phyloP scores from a whole-genome alignment of 2,888 invertebrate species.

The Drosophila lacicola region DNA sequence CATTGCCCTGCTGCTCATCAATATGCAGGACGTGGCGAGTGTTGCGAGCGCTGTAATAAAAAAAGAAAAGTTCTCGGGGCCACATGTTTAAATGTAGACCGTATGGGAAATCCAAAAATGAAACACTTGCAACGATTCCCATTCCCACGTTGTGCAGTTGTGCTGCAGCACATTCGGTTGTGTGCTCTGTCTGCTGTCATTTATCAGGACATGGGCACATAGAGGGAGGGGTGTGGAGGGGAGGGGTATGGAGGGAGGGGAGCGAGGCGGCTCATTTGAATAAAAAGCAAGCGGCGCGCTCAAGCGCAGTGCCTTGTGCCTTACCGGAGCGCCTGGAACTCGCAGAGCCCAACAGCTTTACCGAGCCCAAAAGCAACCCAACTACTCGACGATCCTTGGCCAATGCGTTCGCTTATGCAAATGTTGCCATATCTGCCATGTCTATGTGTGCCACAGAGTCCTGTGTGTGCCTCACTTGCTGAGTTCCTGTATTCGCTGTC shows the following conservation, averaged over 20 bases:
- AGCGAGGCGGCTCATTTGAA: constrained; percentile 18
- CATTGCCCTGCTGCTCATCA: constrained; percentile 22
- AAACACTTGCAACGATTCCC: constrained; percentile 66
- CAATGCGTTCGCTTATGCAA: constrained; percentile 62
- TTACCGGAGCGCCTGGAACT: constrained; percentile 17
- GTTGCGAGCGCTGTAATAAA: neutral
- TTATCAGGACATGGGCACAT: constrained; percentile 59
- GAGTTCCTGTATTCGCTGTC: too few species aligned
- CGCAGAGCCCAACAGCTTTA: constrained; percentile 16
- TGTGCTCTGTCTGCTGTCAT: constrained; percentile 49
- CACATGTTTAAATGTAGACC: constrained; percentile 1
- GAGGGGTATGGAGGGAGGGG: neutral
- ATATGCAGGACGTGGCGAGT: constrained; percentile 27
- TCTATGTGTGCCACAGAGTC: constrained; percentile 16
- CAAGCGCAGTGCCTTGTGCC: constrained; percentile 62
- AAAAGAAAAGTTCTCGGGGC: constrained; percentile 2
- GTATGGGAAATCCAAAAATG: neutral
- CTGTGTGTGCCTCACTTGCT: neutral
- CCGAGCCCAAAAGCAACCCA: constrained; percentile 1
- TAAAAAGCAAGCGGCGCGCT: constrained; percentile 56
- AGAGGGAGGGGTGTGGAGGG: too few species aligned
- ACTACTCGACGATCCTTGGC: constrained; percentile 34
- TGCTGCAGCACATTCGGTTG: neutral
- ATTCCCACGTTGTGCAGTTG: constrained; percentile 62
- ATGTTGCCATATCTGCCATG: constrained; percentile 46